phyloP scores from a whole-genome alignment of 30 jellyfish, hydroid and myxozoan species.

The Pseudorhiza aurosa region DNA sequence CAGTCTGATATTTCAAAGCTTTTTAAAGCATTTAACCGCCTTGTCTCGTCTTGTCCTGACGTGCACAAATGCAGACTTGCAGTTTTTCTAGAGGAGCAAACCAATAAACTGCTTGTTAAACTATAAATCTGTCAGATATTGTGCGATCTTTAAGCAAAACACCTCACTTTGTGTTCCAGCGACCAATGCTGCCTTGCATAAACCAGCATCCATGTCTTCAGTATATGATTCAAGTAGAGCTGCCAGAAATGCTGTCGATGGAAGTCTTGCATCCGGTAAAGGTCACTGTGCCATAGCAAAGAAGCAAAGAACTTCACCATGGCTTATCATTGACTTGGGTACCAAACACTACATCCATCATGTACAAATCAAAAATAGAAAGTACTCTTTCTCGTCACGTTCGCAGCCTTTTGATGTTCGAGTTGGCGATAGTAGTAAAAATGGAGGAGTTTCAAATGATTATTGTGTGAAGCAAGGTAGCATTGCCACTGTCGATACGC shows the following conservation, averaged over 20 bases:
- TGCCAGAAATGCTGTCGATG: conserved; percentile 12
- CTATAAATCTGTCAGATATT: too few relatives aligned
- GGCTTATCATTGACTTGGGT: conserved; percentile 11
- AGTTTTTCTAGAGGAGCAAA: too few relatives aligned
- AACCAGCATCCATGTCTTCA: background rate
- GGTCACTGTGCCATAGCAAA: background rate
- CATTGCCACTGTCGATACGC: background rate
- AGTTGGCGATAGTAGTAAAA: conserved; percentile 5
- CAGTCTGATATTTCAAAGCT: too few relatives aligned
- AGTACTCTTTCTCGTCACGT: background rate
- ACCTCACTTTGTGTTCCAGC: background rate
- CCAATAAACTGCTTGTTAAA: too few relatives aligned
- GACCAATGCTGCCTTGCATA: background rate
- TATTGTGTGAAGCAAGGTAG: conserved; percentile 2
- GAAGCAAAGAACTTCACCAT: background rate
- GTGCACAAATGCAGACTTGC: too few relatives aligned
- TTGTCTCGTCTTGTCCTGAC: background rate
- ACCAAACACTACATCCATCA: background rate
- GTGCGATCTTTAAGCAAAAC: too few relatives aligned
- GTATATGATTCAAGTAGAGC: background rate
- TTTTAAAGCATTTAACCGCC: too few relatives aligned
- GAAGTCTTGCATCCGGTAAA: background rate
- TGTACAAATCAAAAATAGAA: conserved; percentile 9
- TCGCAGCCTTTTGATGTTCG: conserved; percentile 35
- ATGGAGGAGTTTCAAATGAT: conserved; percentile 5